Evolutionary conservation across 2,797 vertebrate species (phyloP).

Genomic region (Anguilla pacifica): DNA sequence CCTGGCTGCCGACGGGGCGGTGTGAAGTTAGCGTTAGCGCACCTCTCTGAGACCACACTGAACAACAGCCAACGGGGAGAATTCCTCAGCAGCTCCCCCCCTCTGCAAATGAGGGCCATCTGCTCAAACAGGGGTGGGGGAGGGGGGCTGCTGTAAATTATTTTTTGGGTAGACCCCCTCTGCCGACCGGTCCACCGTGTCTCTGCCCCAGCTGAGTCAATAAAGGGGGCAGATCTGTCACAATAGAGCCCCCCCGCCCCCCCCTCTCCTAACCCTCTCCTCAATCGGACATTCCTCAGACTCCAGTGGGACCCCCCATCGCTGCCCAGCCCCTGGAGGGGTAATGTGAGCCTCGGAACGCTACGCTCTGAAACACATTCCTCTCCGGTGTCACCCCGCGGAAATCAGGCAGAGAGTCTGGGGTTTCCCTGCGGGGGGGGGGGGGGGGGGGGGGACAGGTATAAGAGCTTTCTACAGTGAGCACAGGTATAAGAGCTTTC

Average conservation of each 20-base stretch:
- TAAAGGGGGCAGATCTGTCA: constrained; percentile 31
- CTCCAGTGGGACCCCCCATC: not conserved
- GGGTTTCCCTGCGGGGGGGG: not conserved
- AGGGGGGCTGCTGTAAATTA: constrained; percentile 12
- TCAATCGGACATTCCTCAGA: constrained; percentile 15
- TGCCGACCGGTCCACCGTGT: not conserved
- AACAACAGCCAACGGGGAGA: not conserved
- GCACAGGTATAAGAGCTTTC: too few species aligned
- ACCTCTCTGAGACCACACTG: not conserved
- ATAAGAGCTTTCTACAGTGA: not conserved
- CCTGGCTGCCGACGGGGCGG: too few species aligned
- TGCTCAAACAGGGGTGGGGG: constrained; percentile 11
- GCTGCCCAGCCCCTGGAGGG: not conserved
- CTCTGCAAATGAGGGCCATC: constrained; percentile 18
- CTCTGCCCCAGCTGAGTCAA: constrained; percentile 39
- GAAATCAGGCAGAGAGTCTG: not conserved
- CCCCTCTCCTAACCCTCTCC: constrained; percentile 13
- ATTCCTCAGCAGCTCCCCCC: not conserved
- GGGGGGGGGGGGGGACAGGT: not conserved
- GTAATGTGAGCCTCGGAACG: not conserved
- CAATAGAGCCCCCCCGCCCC: constrained; percentile 17
- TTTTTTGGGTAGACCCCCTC: constrained; percentile 12
- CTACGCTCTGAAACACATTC: not conserved
- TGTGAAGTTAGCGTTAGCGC: constrained; percentile 3
- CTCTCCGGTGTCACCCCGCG: not conserved